Base-by-base conservation (phyloP, 2,888 invertebrate species). In the Tenthredo notha region DNA sequence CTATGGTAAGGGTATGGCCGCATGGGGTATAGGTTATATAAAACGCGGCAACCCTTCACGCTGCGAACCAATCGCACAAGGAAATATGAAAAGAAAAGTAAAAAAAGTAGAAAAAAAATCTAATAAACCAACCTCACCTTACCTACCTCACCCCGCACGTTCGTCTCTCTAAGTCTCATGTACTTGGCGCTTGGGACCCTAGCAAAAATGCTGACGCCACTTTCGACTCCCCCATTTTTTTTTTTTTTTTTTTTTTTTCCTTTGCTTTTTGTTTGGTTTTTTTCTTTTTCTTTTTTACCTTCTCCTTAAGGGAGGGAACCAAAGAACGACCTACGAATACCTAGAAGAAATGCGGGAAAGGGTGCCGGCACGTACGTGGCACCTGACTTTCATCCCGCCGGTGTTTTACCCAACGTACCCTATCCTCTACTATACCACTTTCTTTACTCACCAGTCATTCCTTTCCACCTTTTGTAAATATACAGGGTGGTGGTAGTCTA, bases 191-290 rank as follows among this genome's bases (percentile, higher is more conserved):
- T 29, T 33, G 50, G 77, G 77, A 77, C 77, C 77, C 47, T 54
- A 77, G 47, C 77, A 40, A 80, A 80, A 80, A 80, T 80, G 80
- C 80, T 80, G 61, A 80, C 80, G 80, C 80, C 40, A 80, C 80
- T 80, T 80, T 40, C 61, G 80, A 80, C 80, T 61, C 40, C 61
- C 58, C 61, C 54, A 33, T n/a, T 33, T 18, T 18, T 29, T 15
- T 10, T 29, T 43, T 29, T 29, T 18, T 33, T 0, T 4, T 33
- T 33, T 33, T 33, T 4, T 33, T 3, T 29, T 29, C 5, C 50
- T 40, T 47, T 37, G 50, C 50, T 43, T 47, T 29, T 25, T 25
- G 3, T 10, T 10, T 12, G n/a, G n/a, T 65, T 65, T 25, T 29
- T 29, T n/a, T 33, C 2, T 29, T 15, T 10, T 3, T 12, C 29